Conservation (phyloP, 2,888 invertebrate species). For the Dynastes grantii region DNA sequence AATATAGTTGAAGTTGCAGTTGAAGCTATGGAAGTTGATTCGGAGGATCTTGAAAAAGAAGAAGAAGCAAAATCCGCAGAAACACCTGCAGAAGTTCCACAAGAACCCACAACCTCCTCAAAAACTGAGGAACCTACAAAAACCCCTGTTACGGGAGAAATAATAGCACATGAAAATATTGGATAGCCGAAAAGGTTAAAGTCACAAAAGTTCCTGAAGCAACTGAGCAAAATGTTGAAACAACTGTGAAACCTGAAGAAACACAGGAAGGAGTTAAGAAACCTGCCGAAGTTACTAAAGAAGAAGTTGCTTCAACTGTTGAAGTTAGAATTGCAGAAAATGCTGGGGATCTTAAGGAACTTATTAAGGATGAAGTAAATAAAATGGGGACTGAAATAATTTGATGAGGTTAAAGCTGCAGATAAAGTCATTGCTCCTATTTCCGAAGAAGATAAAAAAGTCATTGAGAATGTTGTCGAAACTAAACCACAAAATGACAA, state of each 20-base stretch:
- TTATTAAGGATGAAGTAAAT: conserved; percentile 40
- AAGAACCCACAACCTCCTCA: background rate
- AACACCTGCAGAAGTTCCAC: background rate
- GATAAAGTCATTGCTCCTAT: conserved; percentile 35
- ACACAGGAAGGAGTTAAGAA: conserved; percentile 5
- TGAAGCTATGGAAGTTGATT: conserved; percentile 58
- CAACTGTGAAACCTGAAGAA: conserved; percentile 5
- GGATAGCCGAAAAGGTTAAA: conserved; percentile 40
- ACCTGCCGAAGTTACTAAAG: no score
- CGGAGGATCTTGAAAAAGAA: conserved; percentile 48
- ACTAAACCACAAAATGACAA: conserved; percentile 50
- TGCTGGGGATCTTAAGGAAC: conserved; percentile 37
- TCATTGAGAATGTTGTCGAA: conserved; percentile 32
- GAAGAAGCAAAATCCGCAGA: background rate
- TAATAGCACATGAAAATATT: conserved; percentile 11
- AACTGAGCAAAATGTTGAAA: conserved; percentile 11
- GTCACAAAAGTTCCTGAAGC: conserved; percentile 27
- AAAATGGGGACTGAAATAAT: conserved; percentile 48
- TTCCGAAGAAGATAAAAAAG: conserved; percentile 4
- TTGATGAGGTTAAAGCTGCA: conserved; percentile 42
- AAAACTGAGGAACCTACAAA: background rate
- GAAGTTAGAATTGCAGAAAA: conserved; percentile 14
- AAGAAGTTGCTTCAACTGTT: background rate
- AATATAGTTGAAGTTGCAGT: conserved; percentile 48
- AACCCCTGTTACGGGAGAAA: background rate